These are phyloP conservation scores for Protobothrops mucrosquamatus DNA, from an alignment of 2,113 vertebrate genomes.

Conservation along the genomic window DNA sequence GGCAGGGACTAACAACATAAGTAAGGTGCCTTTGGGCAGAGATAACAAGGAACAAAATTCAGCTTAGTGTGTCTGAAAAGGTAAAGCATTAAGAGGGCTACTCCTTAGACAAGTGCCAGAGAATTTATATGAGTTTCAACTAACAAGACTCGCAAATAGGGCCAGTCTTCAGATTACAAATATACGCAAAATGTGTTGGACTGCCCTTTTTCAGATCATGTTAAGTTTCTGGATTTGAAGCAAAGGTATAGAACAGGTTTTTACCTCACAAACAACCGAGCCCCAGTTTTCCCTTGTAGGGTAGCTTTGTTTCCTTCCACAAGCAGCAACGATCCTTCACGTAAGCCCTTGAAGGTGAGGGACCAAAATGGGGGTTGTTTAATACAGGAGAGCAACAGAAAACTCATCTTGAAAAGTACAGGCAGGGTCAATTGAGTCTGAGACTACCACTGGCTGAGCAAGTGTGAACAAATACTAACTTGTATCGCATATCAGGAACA, in stretches of 20 bases:
- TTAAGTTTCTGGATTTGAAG: not conserved
- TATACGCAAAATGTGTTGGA: not conserved
- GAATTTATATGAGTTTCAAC: not conserved
- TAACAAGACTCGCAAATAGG: not conserved
- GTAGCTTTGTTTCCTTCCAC: slow-evolving; percentile 82
- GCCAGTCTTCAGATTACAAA: not conserved
- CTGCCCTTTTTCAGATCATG: not conserved
- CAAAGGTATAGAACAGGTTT: slow-evolving; percentile 1
- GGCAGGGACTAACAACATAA: too few species aligned
- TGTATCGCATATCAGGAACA: not conserved
- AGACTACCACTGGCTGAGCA: not conserved
- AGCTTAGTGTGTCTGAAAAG: not conserved
- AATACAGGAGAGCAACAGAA: not conserved
- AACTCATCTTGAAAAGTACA: not conserved
- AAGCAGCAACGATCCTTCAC: slow-evolving; percentile 81
- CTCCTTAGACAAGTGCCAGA: not conserved
- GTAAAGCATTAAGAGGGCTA: not conserved
- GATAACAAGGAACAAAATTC: not conserved
- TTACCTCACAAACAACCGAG: slow-evolving; percentile 82
- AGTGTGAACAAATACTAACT: not conserved
- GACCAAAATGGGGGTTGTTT: not conserved
- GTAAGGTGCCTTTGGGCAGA: not conserved
- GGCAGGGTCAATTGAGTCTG: not conserved
- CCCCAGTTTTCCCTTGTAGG: slow-evolving; percentile 77
- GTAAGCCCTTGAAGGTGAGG: slow-evolving; percentile 71